Evolutionary conservation across 2,113 vertebrate species (phyloP), one percentile per base, ranked within the genome.

Genomic region (Pagrus major): DNA sequence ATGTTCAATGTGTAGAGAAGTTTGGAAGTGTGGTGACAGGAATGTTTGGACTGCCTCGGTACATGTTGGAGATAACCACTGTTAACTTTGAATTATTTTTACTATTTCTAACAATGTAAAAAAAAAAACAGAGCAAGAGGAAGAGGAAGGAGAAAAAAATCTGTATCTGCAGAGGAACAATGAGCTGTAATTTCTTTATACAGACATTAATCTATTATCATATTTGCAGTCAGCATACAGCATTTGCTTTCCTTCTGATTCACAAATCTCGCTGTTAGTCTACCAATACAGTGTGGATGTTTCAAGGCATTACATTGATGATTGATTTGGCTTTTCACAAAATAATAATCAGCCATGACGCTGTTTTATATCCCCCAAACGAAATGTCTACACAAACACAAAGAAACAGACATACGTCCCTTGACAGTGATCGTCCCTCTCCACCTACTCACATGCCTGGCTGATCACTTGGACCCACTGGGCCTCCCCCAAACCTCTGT

Each of bases 381-480:
- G 11, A 64, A 46, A 71, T 81, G 35, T 71, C 60, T 52, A 2
- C 59, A n/a, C 54, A 70, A 31, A 79, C 37, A 68, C 37, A 63
- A 6, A 23, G 14, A 59, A 64, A 55, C 60, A 63, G 41, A 83
- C 63, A 51, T 18, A 41, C 65, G 51, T 79, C 84, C 73, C 80
- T n/a, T 54, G 80, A 25, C 71, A 56, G 55, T 9, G 54, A 63
- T 37, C 14, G 47, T 76, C 81, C 74, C 78, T 47, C 74, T 59
- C n/a, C 47, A 73, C 49, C 75, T 12, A 55, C 70, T 81, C 63
- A 58, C 69, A 72, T 29, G 61, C 82, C 80, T 89, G 86, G 44
- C 61, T 88, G 84, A 77, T 70, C 25, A 58, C 31, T 23, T n/a
- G 51, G 69, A 72, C 81, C 75, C 85, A 33, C 23, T 31, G 65